Evolutionary conservation across 2,113 vertebrate species (phyloP).

Genomic region (Ciconia maguari): DNA sequence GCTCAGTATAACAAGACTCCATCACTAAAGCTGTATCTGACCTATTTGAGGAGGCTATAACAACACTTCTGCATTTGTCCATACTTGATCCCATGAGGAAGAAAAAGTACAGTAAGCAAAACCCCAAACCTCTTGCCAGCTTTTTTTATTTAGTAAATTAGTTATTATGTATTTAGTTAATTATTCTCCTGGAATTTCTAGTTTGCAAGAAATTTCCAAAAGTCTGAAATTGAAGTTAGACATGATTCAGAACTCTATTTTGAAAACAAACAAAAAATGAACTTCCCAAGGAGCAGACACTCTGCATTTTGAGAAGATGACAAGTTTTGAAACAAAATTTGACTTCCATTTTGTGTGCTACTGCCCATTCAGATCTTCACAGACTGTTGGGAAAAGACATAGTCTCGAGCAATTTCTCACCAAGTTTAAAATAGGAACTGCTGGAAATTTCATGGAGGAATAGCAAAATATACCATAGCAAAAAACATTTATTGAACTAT

Average conservation of each 20-base stretch:
- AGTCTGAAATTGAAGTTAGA: background rate
- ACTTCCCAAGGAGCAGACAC: background rate
- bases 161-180: background rate
- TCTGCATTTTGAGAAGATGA: background rate
- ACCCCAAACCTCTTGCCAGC: background rate
- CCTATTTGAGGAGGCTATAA: background rate
- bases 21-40: background rate
- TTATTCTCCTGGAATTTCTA: background rate
- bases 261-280: background rate
- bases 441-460: background rate
- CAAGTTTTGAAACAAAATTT: background rate
- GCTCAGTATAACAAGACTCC: background rate
- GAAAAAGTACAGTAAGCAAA: background rate
- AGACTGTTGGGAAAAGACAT: background rate
- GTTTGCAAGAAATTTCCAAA: background rate
- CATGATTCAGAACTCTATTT: background rate
- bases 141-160: background rate
- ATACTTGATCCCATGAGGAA: background rate
- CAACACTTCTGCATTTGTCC: background rate
- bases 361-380: background rate
- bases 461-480: background rate
- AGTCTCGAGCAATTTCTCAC: background rate
- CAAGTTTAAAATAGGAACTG: background rate
- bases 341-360: background rate
- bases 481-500: background rate